A percentile compares a stretch with the other conserved stretches of the same genome.
Conservation (phyloP, 37 sponge, comb jelly and placozoan species). For the Chondrosia reniformis region DNA sequence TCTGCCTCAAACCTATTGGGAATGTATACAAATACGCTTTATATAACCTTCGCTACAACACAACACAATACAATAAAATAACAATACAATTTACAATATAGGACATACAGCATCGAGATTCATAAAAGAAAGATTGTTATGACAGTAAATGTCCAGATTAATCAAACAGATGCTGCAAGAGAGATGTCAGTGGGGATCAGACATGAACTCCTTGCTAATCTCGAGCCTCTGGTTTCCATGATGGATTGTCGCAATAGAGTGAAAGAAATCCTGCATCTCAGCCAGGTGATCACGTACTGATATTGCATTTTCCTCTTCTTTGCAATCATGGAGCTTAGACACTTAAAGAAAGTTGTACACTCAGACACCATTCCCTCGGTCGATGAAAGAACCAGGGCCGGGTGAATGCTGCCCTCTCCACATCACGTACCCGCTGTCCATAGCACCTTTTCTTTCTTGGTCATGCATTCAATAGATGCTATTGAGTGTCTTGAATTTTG, state of each 20-base stretch:
- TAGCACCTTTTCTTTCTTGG: constrained; percentile 1
- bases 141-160: neutral
- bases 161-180: too few relatives aligned
- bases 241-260: too few relatives aligned
- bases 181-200: too few relatives aligned
- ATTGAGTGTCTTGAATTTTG: neutral
- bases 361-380: neutral
- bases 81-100: too few relatives aligned
- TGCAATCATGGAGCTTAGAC: neutral
- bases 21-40: too few relatives aligned
- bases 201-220: too few relatives aligned
- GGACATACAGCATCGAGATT: neutral
- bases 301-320: neutral
- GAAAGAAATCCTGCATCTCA: neutral
- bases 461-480: neutral
- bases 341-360: neutral
- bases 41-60: too few relatives aligned
- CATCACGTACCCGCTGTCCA: neutral
- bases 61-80: too few relatives aligned
- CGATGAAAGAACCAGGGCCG: neutral
- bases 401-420: constrained; percentile 3
- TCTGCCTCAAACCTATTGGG: too few relatives aligned
- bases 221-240: too few relatives aligned
- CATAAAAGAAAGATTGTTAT: neutral
- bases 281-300: neutral